phyloP scores from a whole-genome alignment of 2,797 vertebrate genomes.

The Antrozous pallidus region DNA sequence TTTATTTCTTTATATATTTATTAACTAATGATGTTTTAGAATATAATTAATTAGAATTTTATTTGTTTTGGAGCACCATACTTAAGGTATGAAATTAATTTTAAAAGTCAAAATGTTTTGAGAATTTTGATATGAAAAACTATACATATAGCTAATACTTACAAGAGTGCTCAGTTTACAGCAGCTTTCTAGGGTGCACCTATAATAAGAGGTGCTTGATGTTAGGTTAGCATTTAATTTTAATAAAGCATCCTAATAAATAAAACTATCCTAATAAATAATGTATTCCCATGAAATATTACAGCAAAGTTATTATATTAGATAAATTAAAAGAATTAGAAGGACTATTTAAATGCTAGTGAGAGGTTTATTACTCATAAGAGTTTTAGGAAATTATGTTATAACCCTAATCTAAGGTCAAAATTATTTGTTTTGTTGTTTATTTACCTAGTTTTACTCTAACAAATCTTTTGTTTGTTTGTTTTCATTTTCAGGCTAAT shows the following conservation, averaged over 20 bases:
- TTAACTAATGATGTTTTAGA: not conserved
- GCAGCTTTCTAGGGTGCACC: not conserved
- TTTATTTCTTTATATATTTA: not conserved
- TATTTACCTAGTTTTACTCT: slow-evolving; percentile 70
- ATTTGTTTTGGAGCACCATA: not conserved
- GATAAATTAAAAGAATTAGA: not conserved
- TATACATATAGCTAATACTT: not conserved
- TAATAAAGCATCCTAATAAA: not conserved
- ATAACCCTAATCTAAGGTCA: not conserved
- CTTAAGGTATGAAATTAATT: not conserved
- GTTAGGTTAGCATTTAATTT: not conserved
- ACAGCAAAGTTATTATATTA: not conserved
- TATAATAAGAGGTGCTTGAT: not conserved
- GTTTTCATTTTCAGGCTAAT: accelerated
- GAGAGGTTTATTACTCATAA: not conserved
- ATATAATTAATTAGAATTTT: not conserved
- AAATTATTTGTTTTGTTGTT: not conserved
- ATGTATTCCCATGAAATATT: not conserved
- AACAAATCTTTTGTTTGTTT: accelerated
- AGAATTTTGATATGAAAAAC: not conserved
- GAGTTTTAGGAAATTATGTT: not conserved
- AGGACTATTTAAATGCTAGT: not conserved
- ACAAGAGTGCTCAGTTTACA: not conserved
- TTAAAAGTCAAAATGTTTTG: not conserved
- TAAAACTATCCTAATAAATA: not conserved